Percentiles rank a stretch among this genome's conserved stretches.
Conservation (phyloP, 2,797 vertebrate genomes). For the Liasis olivaceus region DNA sequence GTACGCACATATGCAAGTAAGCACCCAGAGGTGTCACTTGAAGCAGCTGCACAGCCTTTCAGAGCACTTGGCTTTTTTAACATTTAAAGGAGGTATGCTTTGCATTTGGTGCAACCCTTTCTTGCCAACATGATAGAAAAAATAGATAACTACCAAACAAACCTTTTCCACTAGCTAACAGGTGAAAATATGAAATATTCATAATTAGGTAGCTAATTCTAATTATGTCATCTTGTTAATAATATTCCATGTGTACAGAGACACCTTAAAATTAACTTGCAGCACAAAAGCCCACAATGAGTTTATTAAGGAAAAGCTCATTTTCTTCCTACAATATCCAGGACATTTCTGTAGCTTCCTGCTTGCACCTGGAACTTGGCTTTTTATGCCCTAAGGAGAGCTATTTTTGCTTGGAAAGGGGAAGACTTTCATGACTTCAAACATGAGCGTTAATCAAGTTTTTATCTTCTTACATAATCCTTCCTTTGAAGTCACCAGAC, state of each 20-base stretch:
- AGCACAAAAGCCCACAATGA: constrained; percentile 65
- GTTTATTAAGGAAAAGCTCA: constrained; percentile 67
- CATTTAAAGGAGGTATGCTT: neutral
- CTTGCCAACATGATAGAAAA: neutral
- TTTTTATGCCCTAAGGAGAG: constrained; percentile 71
- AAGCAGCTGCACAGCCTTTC: neutral
- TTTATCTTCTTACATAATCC: constrained; percentile 85
- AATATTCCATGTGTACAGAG: constrained; percentile 54
- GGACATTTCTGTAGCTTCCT: constrained; percentile 28
- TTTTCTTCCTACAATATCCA: constrained; percentile 47
- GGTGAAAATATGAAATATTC: too few relatives aligned
- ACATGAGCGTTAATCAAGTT: constrained; percentile 89
- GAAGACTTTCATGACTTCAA: constrained; percentile 88
- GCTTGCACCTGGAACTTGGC: constrained; percentile 72
- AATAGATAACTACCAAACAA: neutral
- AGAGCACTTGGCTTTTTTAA: neutral
- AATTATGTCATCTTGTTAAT: constrained; percentile 34
- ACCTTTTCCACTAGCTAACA: neutral
- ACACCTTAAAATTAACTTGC: constrained; percentile 67
- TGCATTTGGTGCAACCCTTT: neutral
- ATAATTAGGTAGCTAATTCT: too few relatives aligned
- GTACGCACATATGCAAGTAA: neutral
- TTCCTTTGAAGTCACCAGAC: constrained; percentile 91
- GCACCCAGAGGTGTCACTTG: neutral
- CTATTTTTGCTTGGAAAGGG: constrained; percentile 72